Conservation (phyloP, 1,140 invertebrate species). For the Cepaea nemoralis region DNA sequence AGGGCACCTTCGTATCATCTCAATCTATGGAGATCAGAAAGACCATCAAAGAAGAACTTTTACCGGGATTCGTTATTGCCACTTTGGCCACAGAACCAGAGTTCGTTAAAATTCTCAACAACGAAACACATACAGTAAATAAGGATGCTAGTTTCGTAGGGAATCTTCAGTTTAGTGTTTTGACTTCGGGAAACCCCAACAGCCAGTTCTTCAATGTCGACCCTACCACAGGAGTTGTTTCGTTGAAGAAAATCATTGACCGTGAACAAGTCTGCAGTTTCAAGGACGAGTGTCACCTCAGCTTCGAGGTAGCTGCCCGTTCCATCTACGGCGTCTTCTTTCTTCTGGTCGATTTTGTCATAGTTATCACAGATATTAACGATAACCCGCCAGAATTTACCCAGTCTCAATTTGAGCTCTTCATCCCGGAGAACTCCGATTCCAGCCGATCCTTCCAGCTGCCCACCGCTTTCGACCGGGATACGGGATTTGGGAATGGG, state of each 20-base stretch:
- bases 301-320: constrained; percentile 47
- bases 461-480: constrained; percentile 49
- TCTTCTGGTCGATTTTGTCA: constrained; percentile 75
- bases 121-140: not conserved
- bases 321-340: constrained; percentile 32
- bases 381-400: constrained; percentile 90
- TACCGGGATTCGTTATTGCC: constrained; percentile 43
- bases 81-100: constrained; percentile 47
- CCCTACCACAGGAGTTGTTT: constrained; percentile 88
- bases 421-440: constrained; percentile 47
- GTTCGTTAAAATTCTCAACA: constrained; percentile 34
- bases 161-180: constrained; percentile 42
- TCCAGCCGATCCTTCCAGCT: constrained; percentile 40
- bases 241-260: constrained; percentile 65
- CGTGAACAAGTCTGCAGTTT: constrained; percentile 56
- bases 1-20: not conserved
- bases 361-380: constrained; percentile 90
- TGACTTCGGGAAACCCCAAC: constrained; percentile 43
- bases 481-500: constrained; percentile 44
- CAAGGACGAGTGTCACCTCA: constrained; percentile 39
- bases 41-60: constrained; percentile 46
- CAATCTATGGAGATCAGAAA: not conserved
- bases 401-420: constrained; percentile 78
- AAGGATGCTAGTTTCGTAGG: not conserved
- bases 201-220: constrained; percentile 82